Conservation (phyloP, 1,140 invertebrate species). For the Panagrolaimus sp. region DNA sequence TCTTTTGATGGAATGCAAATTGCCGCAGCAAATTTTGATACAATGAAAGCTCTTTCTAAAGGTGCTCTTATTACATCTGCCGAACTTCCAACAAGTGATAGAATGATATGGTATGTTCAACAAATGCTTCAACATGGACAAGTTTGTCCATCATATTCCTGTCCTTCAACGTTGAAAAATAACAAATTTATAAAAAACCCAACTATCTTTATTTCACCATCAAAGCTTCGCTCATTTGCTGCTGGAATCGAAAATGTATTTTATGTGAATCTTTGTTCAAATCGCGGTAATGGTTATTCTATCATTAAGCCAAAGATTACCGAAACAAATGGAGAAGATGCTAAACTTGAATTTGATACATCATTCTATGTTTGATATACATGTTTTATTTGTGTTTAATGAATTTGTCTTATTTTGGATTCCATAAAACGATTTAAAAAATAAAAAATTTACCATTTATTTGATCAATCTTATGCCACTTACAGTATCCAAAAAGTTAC, state of each 20-base stretch:
- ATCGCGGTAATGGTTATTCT: neutral
- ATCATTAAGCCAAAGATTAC: neutral
- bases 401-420: too few relatives aligned
- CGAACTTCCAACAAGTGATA: neutral
- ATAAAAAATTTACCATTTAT: too few relatives aligned
- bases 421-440: too few relatives aligned
- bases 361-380: too few relatives aligned
- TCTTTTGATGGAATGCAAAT: neutral
- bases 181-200: neutral
- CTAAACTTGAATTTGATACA: neutral
- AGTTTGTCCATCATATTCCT: neutral
- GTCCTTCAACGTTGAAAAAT: neutral
- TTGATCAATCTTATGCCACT: too few relatives aligned
- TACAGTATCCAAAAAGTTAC: too few relatives aligned
- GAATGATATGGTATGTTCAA: neutral
- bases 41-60: neutral
- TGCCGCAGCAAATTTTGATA: neutral
- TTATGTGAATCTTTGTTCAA: neutral
- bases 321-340: neutral
- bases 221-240: neutral
- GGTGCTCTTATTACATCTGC: neutral
- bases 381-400: too few relatives aligned
- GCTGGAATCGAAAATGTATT: slow-evolving; percentile 4
- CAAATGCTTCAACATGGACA: slow-evolving; percentile 2
- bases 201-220: slow-evolving; percentile 3